Evolutionary conservation across 2,797 vertebrate species (phyloP), one percentile per base, ranked within the genome.

Genomic region (Hypotaenidia philippensis): DNA sequence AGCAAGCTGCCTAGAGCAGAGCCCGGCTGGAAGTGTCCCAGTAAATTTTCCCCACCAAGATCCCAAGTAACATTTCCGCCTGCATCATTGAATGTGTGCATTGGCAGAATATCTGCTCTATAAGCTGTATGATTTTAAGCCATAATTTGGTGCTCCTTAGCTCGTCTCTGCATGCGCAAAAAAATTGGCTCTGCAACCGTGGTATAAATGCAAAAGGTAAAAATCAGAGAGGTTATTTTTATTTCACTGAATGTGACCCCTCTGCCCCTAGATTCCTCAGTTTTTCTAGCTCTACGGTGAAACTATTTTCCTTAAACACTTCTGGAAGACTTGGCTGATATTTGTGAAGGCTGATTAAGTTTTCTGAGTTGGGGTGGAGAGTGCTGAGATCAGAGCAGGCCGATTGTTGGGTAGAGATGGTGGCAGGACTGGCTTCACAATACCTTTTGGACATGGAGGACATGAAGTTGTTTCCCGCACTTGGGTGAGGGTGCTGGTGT

Each of bases 41-140:
- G 72, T 71, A 82, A 69, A 59, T 91, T 79, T 86, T 92, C 89
- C 72, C 92, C 84, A 92, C 38, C 52, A 40, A 45, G 82, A 93
- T 93, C 78, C 79, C 55, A 10, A 92, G 68, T 34, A 87, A 89
- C 87, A 64, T 93, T 96, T 96, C 90, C 3, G 9, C 60, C 66
- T 66, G 71, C 60, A 11, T 68, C 7, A 25, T 34, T 94, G 61
- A 64, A 61, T 83, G 81, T 95, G 77, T 94, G 83, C 74, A 32
- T 95, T 95, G 94, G 94, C 95, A 95, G 55, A 86, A 49, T 90
- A 71, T 49, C 49, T 0, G 1, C 68, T 94, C 75, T 59, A 34
- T 87, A 92, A 60, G 40, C 56, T 84, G 47, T 82, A 70, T 87
- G 83, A 87, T 93, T 95, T 93, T 83, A 94, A 89, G 53, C 65